These are phyloP conservation scores for Hylaea fasciaria DNA, from an alignment of 2,888 invertebrate species.

Conservation along the genomic window DNA sequence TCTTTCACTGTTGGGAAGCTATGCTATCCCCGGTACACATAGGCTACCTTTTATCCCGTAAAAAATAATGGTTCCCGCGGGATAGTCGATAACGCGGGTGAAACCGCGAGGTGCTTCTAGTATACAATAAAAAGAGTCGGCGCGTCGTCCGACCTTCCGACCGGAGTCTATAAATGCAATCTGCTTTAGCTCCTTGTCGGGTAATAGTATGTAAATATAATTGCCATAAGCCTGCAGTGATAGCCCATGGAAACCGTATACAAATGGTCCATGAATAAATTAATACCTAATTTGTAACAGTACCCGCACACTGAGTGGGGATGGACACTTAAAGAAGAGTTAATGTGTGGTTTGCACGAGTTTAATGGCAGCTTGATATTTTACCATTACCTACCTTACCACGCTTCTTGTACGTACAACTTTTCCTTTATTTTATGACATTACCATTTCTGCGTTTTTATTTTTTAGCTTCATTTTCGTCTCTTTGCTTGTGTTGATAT, in stretches of 20 bases:
- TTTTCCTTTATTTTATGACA: neutral
- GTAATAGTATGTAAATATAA: constrained; percentile 42
- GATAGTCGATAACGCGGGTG: no score
- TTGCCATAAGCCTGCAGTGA: constrained; percentile 30
- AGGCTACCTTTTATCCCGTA: no score
- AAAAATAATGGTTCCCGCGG: no score
- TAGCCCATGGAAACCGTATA: constrained; percentile 31
- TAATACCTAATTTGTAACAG: constrained; percentile 41
- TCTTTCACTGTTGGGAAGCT: no score
- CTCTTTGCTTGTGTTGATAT: no score
- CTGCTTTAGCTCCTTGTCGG: constrained; percentile 29
- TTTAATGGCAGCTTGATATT: constrained; percentile 4
- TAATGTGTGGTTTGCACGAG: constrained; percentile 16
- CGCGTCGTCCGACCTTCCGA: constrained; percentile 1
- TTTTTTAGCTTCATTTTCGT: no score
- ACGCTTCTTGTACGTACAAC: neutral
- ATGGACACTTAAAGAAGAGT: constrained; percentile 9
- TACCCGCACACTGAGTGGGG: constrained; percentile 15
- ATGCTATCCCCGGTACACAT: no score
- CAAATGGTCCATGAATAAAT: constrained; percentile 43
- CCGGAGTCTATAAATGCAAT: constrained; percentile 24
- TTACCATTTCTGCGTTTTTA: neutral
- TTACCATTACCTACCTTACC: neutral
- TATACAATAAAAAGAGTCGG: no score
- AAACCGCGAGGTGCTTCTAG: no score